Conservation (phyloP, 2,888 invertebrate genomes). For the Hetaerina titia region DNA sequence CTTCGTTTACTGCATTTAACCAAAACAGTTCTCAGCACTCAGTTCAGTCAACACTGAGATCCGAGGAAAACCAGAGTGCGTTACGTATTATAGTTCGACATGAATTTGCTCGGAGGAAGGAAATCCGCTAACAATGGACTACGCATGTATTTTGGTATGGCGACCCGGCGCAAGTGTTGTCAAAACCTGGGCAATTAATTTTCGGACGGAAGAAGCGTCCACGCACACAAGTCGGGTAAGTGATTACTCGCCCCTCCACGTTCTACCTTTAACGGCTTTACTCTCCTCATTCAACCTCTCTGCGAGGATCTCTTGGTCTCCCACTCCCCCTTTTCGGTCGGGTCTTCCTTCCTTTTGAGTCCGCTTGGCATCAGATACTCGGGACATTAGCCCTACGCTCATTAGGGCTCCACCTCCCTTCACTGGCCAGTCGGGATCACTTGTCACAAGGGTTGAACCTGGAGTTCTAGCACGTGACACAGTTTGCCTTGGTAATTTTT, state of each 20-base stretch:
- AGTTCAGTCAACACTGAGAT: no score
- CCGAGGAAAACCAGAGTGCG: no score
- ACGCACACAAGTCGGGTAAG: neutral
- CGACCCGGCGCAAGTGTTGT: neutral
- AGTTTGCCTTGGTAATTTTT: no score
- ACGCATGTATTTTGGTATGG: conserved; percentile 11
- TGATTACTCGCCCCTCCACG: neutral
- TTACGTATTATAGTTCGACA: no score
- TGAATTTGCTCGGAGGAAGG: no score
- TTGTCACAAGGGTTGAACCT: no score
- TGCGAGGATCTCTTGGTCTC: neutral
- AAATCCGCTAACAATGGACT: neutral
- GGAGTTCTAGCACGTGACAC: no score
- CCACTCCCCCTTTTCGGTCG: neutral
- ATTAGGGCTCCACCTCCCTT: neutral
- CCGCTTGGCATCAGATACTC: neutral
- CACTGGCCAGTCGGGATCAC: no score
- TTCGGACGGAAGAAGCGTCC: neutral
- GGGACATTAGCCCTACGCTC: neutral
- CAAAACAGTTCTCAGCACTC: no score
- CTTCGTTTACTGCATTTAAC: no score
- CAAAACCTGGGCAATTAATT: conserved; percentile 7
- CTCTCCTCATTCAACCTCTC: neutral
- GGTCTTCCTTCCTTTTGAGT: neutral
- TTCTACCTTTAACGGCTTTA: neutral